A percentile compares a stretch with the other conserved stretches of the same genome.
Evolutionary conservation across 2,797 vertebrate genomes (phyloP).

Genomic region (Galago senegalensis): DNA sequence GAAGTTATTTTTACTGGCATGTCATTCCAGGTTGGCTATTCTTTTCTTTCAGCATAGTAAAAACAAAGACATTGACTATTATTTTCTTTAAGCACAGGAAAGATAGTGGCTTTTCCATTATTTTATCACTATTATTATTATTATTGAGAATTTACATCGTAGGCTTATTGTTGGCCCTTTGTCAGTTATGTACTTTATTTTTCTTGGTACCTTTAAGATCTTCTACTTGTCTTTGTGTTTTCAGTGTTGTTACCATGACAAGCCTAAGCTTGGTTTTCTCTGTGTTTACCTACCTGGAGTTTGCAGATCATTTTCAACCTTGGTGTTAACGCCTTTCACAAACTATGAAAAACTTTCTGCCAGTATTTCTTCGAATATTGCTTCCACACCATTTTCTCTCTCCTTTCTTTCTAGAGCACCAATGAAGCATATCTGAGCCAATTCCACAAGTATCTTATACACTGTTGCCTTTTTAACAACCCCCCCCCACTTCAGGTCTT

Average conservation of each 20-base stretch:
- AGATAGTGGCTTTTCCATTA: neutral
- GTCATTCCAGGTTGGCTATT: neutral
- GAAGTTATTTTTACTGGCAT: neutral
- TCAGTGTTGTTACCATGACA: neutral
- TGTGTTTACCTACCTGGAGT: neutral
- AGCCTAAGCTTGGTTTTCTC: neutral
- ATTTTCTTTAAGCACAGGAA: neutral
- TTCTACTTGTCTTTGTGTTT: neutral
- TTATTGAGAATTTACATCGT: neutral
- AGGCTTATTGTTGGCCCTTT: neutral
- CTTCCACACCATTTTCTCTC: neutral
- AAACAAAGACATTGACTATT: neutral
- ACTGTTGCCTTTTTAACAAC: neutral
- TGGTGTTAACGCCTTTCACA: neutral
- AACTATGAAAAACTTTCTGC: neutral
- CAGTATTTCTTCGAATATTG: neutral
- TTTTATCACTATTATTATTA: neutral
- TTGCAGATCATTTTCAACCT: neutral
- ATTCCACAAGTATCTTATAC: neutral
- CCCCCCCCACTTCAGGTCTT: neutral
- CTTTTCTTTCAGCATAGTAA: neutral
- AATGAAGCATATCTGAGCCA: neutral
- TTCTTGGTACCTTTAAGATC: neutral
- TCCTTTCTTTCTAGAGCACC: neutral
- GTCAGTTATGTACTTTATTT: neutral